Evolutionary conservation across 1,140 invertebrate genomes (phyloP).

Genomic region (Drosophila varians): DNA sequence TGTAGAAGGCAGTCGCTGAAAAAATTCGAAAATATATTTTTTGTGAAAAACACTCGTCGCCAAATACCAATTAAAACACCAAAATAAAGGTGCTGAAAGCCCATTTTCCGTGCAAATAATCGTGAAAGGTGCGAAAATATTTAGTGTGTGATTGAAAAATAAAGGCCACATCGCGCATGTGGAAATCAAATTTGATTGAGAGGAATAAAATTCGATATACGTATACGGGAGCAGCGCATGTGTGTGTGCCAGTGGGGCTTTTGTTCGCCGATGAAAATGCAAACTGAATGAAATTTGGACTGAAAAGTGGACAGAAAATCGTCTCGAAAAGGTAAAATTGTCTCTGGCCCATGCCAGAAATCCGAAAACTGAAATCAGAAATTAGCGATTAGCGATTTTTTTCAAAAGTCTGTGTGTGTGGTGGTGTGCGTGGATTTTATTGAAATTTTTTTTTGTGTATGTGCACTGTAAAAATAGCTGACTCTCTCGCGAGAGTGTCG

Average conservation of each 20-base stretch:
- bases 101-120: background rate
- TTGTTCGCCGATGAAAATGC: slow-evolving; percentile 30
- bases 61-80: background rate
- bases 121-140: slow-evolving; percentile 62
- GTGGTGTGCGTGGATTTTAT: slow-evolving; percentile 43
- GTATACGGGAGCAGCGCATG: slow-evolving; percentile 36
- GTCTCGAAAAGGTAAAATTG: slow-evolving; percentile 62
- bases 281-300: slow-evolving; percentile 64
- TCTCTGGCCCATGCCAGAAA: slow-evolving; percentile 32
- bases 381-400: slow-evolving; percentile 38
- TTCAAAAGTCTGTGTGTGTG: slow-evolving; percentile 7
- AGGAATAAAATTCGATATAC: slow-evolving; percentile 59
- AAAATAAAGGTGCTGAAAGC: background rate
- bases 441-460: slow-evolving; percentile 66
- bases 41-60: background rate
- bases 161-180: slow-evolving; percentile 70
- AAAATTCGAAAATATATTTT: background rate
- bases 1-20: background rate
- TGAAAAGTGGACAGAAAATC: slow-evolving; percentile 46
- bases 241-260: slow-evolving; percentile 36
- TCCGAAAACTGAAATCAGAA: slow-evolving; percentile 15
- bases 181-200: slow-evolving; percentile 71
- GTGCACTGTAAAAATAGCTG: slow-evolving; percentile 76
- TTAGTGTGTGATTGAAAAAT: background rate
- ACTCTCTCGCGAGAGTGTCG: slow-evolving; percentile 21